Conservation (phyloP, 2,797 vertebrate species). For the Phylloscopus collybita region DNA sequence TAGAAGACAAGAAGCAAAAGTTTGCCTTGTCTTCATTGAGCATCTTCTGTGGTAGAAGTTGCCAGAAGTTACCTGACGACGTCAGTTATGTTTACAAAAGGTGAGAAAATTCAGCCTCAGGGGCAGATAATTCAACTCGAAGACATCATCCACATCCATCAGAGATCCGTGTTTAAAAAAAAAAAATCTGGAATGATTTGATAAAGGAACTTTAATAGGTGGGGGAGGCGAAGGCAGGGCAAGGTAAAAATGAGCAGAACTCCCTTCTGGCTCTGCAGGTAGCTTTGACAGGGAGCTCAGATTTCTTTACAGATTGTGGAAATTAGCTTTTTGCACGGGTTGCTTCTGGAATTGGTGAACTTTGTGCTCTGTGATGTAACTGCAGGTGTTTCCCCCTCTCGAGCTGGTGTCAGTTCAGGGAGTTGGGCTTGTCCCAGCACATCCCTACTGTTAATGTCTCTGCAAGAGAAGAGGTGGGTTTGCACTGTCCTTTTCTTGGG, state of each 20-base stretch:
- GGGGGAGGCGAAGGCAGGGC: not conserved
- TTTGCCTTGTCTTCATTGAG: not conserved
- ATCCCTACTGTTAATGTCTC: too few relatives aligned
- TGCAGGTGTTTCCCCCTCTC: not conserved
- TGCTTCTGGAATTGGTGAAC: not conserved
- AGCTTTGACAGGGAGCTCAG: not conserved
- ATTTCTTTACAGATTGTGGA: not conserved
- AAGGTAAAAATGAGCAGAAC: not conserved
- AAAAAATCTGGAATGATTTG: not conserved
- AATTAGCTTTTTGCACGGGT: not conserved
- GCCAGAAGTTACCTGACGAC: accelerated
- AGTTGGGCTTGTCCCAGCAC: not conserved
- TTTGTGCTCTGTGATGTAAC: accelerated
- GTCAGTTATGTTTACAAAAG: not conserved
- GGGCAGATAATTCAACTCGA: not conserved
- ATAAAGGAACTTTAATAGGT: not conserved
- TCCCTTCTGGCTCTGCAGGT: not conserved
- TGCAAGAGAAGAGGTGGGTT: not conserved
- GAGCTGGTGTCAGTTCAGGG: not conserved
- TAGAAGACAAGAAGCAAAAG: not conserved
- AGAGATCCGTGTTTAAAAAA: not conserved
- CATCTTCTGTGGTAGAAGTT: not conserved
- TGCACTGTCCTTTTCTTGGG: not conserved
- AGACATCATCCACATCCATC: not conserved
- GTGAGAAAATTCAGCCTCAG: not conserved